Evolutionary conservation across 2,888 invertebrate species (phyloP).

Genomic region (Byasa hedistus): DNA sequence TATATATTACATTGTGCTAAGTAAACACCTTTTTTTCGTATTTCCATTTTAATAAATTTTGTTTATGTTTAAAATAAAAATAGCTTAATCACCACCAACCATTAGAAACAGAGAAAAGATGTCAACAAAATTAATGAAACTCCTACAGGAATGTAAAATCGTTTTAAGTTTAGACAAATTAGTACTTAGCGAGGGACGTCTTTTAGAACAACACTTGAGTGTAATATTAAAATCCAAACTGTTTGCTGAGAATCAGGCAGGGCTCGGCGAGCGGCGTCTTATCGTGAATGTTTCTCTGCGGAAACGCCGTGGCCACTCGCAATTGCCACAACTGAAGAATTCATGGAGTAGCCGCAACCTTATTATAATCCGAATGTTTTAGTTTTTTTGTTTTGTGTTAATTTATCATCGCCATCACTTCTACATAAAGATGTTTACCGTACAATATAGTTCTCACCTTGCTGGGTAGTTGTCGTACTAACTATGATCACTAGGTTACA

Average conservation of each 20-base stretch:
- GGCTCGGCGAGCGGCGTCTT: constrained; percentile 52
- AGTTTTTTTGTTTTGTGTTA: background rate
- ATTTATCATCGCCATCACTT: background rate
- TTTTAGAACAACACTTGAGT: constrained; percentile 75
- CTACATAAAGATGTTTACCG: too few species aligned
- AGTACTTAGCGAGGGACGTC: constrained; percentile 69
- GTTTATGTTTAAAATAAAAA: background rate
- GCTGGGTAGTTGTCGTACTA: too few species aligned
- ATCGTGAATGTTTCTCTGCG: constrained; percentile 66
- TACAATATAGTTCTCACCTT: too few species aligned
- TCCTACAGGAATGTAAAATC: constrained; percentile 39
- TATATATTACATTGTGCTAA: too few species aligned
- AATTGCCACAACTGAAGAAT: constrained; percentile 37
- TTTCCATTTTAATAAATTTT: background rate
- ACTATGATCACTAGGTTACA: too few species aligned
- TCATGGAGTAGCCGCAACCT: constrained; percentile 41
- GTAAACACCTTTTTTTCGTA: too few species aligned
- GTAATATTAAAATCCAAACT: constrained; percentile 78
- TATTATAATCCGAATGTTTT: background rate
- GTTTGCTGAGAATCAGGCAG: constrained; percentile 48
- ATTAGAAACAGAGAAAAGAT: constrained; percentile 11
- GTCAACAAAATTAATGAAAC: constrained; percentile 29
- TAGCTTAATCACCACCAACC: constrained; percentile 4
- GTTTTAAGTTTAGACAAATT: constrained; percentile 70
- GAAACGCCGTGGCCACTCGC: constrained; percentile 71